Percentiles rank a stretch among this genome's conserved stretches.
These are phyloP conservation scores for Micromesistius poutassou DNA, from an alignment of 2,797 vertebrate genomes.

Conservation along the genomic window DNA sequence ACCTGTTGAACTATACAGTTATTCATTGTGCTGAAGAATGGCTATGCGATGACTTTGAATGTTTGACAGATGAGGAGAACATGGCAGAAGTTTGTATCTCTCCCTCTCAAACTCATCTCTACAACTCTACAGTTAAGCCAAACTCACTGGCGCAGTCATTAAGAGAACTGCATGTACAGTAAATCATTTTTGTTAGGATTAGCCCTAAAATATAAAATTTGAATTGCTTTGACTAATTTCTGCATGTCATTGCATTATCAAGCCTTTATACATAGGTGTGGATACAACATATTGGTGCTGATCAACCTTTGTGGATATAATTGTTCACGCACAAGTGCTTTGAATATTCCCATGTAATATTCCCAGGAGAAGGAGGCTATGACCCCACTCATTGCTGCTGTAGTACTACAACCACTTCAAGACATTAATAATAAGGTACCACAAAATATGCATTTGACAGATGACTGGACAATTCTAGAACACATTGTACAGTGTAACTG, in stretches of 20 bases:
- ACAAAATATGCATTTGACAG: background rate
- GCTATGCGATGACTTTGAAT: background rate
- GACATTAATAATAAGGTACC: background rate
- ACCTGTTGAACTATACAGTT: background rate
- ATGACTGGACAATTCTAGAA: background rate
- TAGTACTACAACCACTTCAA: background rate
- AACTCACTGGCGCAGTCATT: background rate
- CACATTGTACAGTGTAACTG: background rate
- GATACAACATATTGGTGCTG: background rate
- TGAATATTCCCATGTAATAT: background rate
- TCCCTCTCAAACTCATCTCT: background rate
- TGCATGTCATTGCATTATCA: background rate
- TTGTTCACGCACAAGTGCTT: background rate
- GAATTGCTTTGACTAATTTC: background rate
- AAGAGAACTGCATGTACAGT: background rate
- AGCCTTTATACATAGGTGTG: background rate
- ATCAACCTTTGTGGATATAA: background rate
- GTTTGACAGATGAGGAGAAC: background rate
- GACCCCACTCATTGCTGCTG: background rate
- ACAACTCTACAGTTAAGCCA: too few species aligned
- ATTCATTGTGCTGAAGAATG: background rate
- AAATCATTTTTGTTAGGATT: background rate
- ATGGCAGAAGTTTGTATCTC: background rate
- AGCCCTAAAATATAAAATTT: background rate
- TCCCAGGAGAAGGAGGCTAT: background rate